Percentiles rank a stretch among this genome's conserved stretches.
phyloP scores from a whole-genome alignment of 2,888 invertebrate species.

The Entomobrya proxima region DNA sequence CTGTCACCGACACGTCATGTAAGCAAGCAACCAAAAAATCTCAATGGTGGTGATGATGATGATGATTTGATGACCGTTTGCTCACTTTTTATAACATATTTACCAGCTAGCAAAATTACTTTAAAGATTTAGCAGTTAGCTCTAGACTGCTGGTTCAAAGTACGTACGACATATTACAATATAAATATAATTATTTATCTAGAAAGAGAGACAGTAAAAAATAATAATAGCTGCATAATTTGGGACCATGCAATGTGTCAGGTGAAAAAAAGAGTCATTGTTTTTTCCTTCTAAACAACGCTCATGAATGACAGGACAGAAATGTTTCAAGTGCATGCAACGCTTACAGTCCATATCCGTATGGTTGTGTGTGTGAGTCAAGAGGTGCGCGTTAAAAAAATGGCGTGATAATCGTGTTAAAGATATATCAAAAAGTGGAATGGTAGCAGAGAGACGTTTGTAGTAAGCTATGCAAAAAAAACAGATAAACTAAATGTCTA shows the following conservation, averaged over 20 bases:
- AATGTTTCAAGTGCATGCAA: slow-evolving; percentile 62
- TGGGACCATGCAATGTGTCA: slow-evolving; percentile 64
- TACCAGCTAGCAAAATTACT: slow-evolving; percentile 8
- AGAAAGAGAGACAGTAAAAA: slow-evolving; percentile 44
- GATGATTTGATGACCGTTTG: slow-evolving; percentile 63
- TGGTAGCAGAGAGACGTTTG: not conserved
- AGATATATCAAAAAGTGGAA: slow-evolving; percentile 20
- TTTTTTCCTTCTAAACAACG: slow-evolving; percentile 50
- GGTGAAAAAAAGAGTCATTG: slow-evolving; percentile 59
- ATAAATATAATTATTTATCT: slow-evolving; percentile 49
- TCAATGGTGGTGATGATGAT: slow-evolving; percentile 36
- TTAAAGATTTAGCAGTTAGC: slow-evolving; percentile 2
- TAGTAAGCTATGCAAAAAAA: no score
- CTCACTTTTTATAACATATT: slow-evolving; percentile 29
- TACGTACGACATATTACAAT: slow-evolving; percentile 10
- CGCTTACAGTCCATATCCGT: not conserved
- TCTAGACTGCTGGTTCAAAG: not conserved
- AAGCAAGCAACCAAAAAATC: slow-evolving; percentile 50
- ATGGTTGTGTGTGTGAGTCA: not conserved
- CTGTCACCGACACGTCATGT: slow-evolving; percentile 67
- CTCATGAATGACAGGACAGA: slow-evolving; percentile 54
- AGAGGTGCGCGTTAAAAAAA: slow-evolving; percentile 11
- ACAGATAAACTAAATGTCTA: slow-evolving; percentile 4
- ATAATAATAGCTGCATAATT: slow-evolving; percentile 50
- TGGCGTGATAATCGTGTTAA: slow-evolving; percentile 48